A percentile compares a stretch with the other conserved stretches of the same genome.
These are phyloP conservation scores for Tachycineta bicolor DNA, from an alignment of 2,113 vertebrate species.

Conservation along the genomic window DNA sequence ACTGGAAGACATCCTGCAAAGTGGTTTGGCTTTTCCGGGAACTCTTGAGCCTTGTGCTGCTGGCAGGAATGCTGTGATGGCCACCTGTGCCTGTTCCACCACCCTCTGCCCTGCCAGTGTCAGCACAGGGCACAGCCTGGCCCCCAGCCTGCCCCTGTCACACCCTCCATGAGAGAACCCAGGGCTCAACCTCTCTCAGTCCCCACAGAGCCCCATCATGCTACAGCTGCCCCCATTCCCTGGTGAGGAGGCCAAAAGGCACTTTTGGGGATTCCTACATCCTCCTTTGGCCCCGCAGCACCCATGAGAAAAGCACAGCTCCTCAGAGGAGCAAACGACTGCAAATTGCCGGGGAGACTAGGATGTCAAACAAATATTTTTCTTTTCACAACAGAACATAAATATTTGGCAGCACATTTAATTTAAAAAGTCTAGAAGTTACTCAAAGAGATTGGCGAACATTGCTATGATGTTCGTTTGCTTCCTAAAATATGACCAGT, in stretches of 20 bases:
- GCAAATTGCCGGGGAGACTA: constrained; percentile 13
- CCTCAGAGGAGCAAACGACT: not conserved
- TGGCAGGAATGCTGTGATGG: not conserved
- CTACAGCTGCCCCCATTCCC: not conserved
- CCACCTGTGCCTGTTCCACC: not conserved
- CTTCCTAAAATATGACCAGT: constrained; percentile 69
- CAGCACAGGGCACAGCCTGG: not conserved
- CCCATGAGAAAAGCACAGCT: not conserved
- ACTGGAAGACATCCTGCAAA: not conserved
- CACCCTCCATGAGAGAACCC: accelerated
- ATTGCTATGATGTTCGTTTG: not conserved
- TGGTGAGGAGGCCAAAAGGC: not conserved
- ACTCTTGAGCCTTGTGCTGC: not conserved
- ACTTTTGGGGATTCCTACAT: not conserved
- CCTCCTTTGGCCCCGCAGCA: not conserved
- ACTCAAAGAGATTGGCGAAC: constrained; percentile 10
- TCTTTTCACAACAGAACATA: constrained; percentile 62
- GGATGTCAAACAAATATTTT: constrained; percentile 65
- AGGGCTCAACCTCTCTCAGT: not conserved
- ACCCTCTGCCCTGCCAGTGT: accelerated
- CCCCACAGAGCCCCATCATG: not conserved
- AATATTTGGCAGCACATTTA: constrained; percentile 65
- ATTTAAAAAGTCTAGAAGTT: constrained; percentile 46
- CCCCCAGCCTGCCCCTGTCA: not conserved
- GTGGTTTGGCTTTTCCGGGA: not conserved